Conservation (phyloP, 2,113 vertebrate genomes). For the Haemorhous mexicanus region DNA sequence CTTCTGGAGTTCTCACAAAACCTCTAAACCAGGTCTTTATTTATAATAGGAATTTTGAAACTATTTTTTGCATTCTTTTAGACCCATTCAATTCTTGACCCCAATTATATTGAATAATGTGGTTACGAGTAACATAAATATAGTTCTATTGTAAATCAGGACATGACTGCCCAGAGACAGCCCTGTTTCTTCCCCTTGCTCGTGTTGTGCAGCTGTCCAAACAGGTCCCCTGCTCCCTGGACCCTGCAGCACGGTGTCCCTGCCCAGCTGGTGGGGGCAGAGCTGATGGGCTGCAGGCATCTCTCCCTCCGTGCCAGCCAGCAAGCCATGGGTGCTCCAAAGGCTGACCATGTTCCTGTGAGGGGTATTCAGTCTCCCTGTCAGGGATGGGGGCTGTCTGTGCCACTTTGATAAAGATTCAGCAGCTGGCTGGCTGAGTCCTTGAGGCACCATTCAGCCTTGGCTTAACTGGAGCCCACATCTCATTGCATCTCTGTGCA, state of each 20-base stretch:
- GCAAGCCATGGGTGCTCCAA: not conserved
- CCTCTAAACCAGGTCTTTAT: slow-evolving; percentile 60
- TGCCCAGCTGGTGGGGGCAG: slow-evolving; percentile 14
- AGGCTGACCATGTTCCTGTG: not conserved
- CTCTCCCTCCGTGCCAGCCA: not conserved
- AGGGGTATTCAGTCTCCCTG: not conserved
- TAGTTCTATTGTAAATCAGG: slow-evolving; percentile 27
- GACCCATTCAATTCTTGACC: slow-evolving; percentile 42
- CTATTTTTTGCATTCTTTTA: slow-evolving; percentile 56
- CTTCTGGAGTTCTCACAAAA: slow-evolving; percentile 58
- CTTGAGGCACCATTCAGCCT: not conserved
- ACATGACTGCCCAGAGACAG: not conserved
- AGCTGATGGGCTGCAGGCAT: not conserved
- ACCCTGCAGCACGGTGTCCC: not conserved
- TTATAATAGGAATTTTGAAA: slow-evolving; percentile 57
- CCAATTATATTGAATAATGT: slow-evolving; percentile 39
- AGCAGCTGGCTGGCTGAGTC: slow-evolving; percentile 19
- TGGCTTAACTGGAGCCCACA: not conserved
- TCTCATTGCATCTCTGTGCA: not conserved
- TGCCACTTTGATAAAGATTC: not conserved
- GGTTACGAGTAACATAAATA: slow-evolving; percentile 47
- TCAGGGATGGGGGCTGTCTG: not conserved
- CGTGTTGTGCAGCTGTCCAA: slow-evolving; percentile 23
- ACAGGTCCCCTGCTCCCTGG: not conserved
- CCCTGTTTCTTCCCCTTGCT: not conserved